Conservation (phyloP, 2,888 invertebrate genomes). For the Galerucella calmariensis region DNA sequence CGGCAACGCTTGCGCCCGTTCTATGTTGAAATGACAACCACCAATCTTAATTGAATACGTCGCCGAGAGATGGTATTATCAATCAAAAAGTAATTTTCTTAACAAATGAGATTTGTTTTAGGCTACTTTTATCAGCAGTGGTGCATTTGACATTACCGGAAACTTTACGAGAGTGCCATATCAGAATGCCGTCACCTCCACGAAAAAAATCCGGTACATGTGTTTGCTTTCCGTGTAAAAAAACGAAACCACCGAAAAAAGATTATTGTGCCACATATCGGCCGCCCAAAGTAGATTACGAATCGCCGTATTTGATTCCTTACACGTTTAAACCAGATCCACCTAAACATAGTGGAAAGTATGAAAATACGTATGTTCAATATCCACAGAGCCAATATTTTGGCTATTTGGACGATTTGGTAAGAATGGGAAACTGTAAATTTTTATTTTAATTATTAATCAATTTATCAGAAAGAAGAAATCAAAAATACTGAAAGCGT, state of each 20-base stretch:
- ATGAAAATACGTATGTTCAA: slow-evolving; percentile 55
- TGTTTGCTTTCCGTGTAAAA: slow-evolving; percentile 10
- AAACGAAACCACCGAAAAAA: slow-evolving; percentile 36
- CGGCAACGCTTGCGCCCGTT: too few species aligned
- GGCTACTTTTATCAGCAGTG: slow-evolving; percentile 61
- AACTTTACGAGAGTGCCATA: slow-evolving; percentile 61
- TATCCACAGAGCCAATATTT: slow-evolving; percentile 60
- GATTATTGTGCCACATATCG: background rate
- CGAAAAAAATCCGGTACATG: slow-evolving; percentile 28
- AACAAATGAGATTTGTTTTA: background rate
- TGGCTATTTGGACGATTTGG: slow-evolving; percentile 50
- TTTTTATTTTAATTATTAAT: background rate
- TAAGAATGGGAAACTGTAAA: slow-evolving; percentile 17
- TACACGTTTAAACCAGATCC: slow-evolving; percentile 45
- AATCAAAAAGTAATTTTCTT: too few species aligned
- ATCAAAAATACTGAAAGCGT: slow-evolving; percentile 14
- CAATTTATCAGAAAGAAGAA: slow-evolving; percentile 17
- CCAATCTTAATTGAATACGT: too few species aligned
- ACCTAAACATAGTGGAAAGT: slow-evolving; percentile 52
- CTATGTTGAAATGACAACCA: too few species aligned
- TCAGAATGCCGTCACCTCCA: slow-evolving; percentile 63
- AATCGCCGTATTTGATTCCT: slow-evolving; percentile 59
- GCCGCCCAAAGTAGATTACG: slow-evolving; percentile 39
- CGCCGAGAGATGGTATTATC: too few species aligned
- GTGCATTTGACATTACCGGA: slow-evolving; percentile 59